A percentile compares a stretch with the other conserved stretches of the same genome.
These are phyloP conservation scores for Calliphora vicina DNA, from an alignment of 1,140 invertebrate species.

Conservation along the genomic window DNA sequence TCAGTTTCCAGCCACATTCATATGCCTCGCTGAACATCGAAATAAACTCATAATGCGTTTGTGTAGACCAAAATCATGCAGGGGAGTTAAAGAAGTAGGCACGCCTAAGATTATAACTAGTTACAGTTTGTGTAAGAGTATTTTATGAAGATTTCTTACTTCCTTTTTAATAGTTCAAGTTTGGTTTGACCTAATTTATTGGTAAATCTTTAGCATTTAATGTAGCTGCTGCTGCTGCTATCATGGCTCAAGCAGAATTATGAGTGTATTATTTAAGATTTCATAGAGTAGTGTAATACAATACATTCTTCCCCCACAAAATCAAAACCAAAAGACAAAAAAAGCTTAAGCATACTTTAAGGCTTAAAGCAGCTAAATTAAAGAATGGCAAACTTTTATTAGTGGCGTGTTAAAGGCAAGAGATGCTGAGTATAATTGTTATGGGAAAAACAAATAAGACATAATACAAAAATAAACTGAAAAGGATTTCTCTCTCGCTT, in stretches of 20 bases:
- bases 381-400: neutral
- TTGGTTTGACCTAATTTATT: constrained; percentile 2
- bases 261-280: neutral
- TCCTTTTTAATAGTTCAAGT: neutral
- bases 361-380: neutral
- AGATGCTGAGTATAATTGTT: neutral
- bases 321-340: neutral
- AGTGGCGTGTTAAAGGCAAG: neutral
- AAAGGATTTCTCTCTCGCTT: neutral
- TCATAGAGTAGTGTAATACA: neutral
- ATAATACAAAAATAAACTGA: neutral
- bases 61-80: neutral
- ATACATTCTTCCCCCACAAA: neutral
- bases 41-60: neutral
- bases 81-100: neutral
- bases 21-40: neutral
- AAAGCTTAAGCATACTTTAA: constrained; percentile 10
- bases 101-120: no score
- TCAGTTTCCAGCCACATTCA: neutral
- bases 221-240: neutral
- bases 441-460: neutral
- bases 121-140: neutral
- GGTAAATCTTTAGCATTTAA: neutral
- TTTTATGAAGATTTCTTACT: neutral
- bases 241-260: neutral